Evolutionary conservation across 2,888 invertebrate species (phyloP).

Genomic region (Dolichomitus sp.): DNA sequence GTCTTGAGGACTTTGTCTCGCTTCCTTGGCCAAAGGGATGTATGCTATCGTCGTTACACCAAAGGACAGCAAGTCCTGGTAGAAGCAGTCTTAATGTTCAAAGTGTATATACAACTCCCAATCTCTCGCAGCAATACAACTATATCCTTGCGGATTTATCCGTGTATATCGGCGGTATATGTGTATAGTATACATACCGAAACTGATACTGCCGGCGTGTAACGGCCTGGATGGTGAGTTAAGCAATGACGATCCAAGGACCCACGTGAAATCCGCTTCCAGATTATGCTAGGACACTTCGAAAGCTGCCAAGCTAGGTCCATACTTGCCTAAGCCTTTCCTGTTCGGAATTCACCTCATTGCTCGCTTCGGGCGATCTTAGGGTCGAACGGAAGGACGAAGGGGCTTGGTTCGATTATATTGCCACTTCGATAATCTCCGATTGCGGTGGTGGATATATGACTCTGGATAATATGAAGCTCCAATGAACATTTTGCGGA

Average conservation of each 20-base stretch:
- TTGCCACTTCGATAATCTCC: constrained; percentile 51
- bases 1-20: constrained; percentile 41
- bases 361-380: constrained; percentile 26
- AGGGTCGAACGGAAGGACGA: constrained; percentile 8
- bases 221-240: constrained; percentile 20
- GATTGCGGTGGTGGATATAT: constrained; percentile 10
- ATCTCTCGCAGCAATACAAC: constrained; percentile 55
- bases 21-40: constrained; percentile 47
- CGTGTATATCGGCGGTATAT: constrained; percentile 12
- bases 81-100: constrained; percentile 49
- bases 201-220: constrained; percentile 43
- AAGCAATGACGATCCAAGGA: constrained; percentile 59
- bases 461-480: neutral
- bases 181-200: constrained; percentile 23
- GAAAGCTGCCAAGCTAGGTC: constrained; percentile 40
- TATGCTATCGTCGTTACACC: constrained; percentile 49
- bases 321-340: constrained; percentile 59
- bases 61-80: constrained; percentile 36
- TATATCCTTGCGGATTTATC: constrained; percentile 61
- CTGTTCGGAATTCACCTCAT: constrained; percentile 62
- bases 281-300: constrained; percentile 53
- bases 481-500: constrained; percentile 12
- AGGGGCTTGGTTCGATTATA: constrained; percentile 49
- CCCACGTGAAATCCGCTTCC: constrained; percentile 57
- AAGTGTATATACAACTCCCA: constrained; percentile 59